phyloP scores from a whole-genome alignment of 2,113 vertebrate species.

The Salvelinus namaycush region DNA sequence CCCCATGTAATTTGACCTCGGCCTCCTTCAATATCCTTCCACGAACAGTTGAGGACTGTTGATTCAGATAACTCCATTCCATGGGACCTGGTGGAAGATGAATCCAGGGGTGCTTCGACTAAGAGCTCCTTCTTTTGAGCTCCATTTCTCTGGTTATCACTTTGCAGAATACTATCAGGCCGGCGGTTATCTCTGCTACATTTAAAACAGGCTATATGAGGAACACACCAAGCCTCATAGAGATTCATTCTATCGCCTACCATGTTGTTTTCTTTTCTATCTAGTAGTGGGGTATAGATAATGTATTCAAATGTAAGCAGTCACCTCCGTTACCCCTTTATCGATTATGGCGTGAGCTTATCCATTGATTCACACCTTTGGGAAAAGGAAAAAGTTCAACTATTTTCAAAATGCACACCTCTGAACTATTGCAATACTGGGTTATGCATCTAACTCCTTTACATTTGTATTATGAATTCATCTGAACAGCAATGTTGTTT shows the following conservation, averaged over 20 bases:
- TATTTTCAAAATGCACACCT: conserved; percentile 5
- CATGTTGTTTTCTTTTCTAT: conserved; percentile 54
- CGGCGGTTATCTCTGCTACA: conserved; percentile 63
- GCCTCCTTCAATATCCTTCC: conserved; percentile 61
- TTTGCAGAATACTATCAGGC: conserved; percentile 54
- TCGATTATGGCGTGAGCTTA: conserved; percentile 49
- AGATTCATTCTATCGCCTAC: conserved; percentile 59
- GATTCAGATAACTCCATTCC: conserved; percentile 70
- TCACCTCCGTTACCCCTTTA: conserved; percentile 32
- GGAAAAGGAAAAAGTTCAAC: conserved; percentile 38
- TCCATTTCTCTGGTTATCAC: conserved; percentile 62
- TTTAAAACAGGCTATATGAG: conserved; percentile 65
- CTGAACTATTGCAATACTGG: too few species aligned
- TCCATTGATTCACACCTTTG: conserved; percentile 18
- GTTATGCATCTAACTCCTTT: too few species aligned
- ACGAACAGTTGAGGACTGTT: conserved; percentile 58
- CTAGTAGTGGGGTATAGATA: conserved; percentile 44
- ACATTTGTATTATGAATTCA: not conserved
- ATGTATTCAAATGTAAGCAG: conserved; percentile 47
- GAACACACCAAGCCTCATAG: conserved; percentile 40
- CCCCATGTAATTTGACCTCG: conserved; percentile 66
- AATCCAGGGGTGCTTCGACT: conserved; percentile 64
- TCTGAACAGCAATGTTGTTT: too few species aligned
- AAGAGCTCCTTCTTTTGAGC: conserved; percentile 60
- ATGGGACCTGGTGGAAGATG: conserved; percentile 54